These are phyloP conservation scores for Hypomecis punctinalis DNA, from an alignment of 2,888 invertebrate genomes.

Conservation along the genomic window DNA sequence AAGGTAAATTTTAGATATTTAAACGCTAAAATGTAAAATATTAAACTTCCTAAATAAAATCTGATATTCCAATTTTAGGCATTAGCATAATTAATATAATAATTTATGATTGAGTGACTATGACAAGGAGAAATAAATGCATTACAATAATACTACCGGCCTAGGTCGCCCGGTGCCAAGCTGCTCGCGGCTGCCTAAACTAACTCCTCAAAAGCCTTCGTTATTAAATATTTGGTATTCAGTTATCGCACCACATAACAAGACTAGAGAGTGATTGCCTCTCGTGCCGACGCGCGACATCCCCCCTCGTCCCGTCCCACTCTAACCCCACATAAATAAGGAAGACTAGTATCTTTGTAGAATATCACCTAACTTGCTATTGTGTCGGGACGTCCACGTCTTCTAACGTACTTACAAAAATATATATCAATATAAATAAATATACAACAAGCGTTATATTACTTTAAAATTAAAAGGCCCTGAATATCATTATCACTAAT, in stretches of 20 bases:
- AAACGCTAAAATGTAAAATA: slow-evolving; percentile 85
- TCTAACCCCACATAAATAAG: slow-evolving; percentile 68
- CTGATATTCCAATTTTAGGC: slow-evolving; percentile 85
- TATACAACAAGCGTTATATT: slow-evolving; percentile 79
- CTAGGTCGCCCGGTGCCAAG: slow-evolving; percentile 75
- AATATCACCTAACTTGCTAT: slow-evolving; percentile 81
- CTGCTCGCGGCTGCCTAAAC: slow-evolving; percentile 76
- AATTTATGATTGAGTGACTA: slow-evolving; percentile 83
- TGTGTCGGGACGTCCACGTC: slow-evolving; percentile 70
- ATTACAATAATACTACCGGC: slow-evolving; percentile 82
- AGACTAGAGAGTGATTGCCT: slow-evolving; percentile 84
- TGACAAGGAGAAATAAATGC: slow-evolving; percentile 83
- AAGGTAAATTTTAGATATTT: slow-evolving; percentile 85
- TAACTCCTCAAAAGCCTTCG: slow-evolving; percentile 78
- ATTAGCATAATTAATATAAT: slow-evolving; percentile 83
- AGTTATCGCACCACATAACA: slow-evolving; percentile 82
- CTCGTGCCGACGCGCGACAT: slow-evolving; percentile 61
- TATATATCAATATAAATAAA: slow-evolving; percentile 65
- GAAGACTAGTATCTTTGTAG: slow-evolving; percentile 84
- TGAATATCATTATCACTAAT: slow-evolving; percentile 71
- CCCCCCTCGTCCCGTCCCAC: slow-evolving; percentile 44
- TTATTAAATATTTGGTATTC: slow-evolving; percentile 83
- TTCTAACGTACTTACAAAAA: slow-evolving; percentile 72
- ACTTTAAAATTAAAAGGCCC: slow-evolving; percentile 80
- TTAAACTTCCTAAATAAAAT: slow-evolving; percentile 85